Base-by-base conservation (phyloP, 1,140 invertebrate genomes). In the Hycleus phaleratus region DNA sequence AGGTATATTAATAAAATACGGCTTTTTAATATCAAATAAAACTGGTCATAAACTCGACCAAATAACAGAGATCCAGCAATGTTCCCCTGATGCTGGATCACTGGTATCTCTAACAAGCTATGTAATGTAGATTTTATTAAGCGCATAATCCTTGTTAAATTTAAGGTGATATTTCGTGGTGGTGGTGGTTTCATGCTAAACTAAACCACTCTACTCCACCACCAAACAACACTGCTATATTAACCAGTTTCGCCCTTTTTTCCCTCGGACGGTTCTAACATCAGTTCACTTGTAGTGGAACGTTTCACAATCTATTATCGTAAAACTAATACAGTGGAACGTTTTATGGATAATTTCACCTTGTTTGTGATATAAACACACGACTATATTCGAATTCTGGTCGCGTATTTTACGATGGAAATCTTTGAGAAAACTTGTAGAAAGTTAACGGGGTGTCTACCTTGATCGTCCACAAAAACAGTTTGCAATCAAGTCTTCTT, bases 41-140 rank as follows among this genome's bases (percentile, higher is more conserved):
- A 61, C 40, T 57, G 61, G 49, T 39, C 59, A 56, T 66, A 66
- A 61, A 61, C 38, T 59, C 46, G 56, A 56, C 44, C 50, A 53
- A 55, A 66, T 61, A 63, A 63, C 61, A 61, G 59, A 10, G 9
- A 3, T 42, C 11, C 63, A 58, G 58, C 40, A 51, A 58, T 50
- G 61, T 61, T 56, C 56, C 56, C 59, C 61, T 66, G 61, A 66
- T 63, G 54, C 61, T 44, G 52, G 62, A 61, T 66, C 63, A 66
- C 57, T 48, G 53, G 59, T 38, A 11, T 3, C 59, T 58, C 57
- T 66, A 66, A 66, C 64, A 63, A 66, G 61, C 59, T 60, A 55
- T 60, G 62, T 64, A 60, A 64, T 64, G 59, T 55, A 49, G 50
- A 64, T 64, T 64, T 64, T 64, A 64, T 64, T 64, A 60, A 59